These are phyloP conservation scores for Nymphicus hollandicus DNA, from an alignment of 2,113 vertebrate species.

Conservation along the genomic window DNA sequence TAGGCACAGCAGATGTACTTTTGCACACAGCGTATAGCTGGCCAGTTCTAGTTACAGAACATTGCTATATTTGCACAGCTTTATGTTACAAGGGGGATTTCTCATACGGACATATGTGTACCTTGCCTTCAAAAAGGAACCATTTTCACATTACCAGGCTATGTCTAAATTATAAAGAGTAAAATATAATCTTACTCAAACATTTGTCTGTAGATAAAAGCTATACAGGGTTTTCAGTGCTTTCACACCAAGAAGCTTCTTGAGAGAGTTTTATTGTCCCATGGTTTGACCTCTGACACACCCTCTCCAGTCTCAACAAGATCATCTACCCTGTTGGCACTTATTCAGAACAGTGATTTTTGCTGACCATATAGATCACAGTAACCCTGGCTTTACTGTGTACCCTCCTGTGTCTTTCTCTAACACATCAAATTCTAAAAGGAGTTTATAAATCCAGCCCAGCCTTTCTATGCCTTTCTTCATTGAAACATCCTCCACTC, in stretches of 20 bases:
- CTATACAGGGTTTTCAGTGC: background rate
- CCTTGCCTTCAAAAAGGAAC: background rate
- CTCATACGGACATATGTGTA: background rate
- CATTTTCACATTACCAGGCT: background rate
- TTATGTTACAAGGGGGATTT: background rate
- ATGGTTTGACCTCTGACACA: background rate
- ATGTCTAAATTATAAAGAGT: background rate
- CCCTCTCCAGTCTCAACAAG: background rate
- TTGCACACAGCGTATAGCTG: background rate
- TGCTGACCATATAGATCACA: background rate
- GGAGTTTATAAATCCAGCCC: background rate
- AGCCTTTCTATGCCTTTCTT: background rate
- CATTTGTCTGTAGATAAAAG: background rate
- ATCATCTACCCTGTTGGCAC: background rate
- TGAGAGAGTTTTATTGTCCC: background rate
- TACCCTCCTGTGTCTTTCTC: background rate
- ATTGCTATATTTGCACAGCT: background rate
- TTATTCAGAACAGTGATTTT: background rate
- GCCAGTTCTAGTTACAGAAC: background rate
- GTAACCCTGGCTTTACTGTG: background rate
- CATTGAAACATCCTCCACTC: fast-evolving
- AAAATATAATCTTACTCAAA: background rate
- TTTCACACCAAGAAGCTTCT: background rate
- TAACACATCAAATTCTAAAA: background rate
- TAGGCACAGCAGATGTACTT: background rate